Evolutionary conservation across 2,797 vertebrate species (phyloP).

Genomic region (Hapalemur alaotrensis): DNA sequence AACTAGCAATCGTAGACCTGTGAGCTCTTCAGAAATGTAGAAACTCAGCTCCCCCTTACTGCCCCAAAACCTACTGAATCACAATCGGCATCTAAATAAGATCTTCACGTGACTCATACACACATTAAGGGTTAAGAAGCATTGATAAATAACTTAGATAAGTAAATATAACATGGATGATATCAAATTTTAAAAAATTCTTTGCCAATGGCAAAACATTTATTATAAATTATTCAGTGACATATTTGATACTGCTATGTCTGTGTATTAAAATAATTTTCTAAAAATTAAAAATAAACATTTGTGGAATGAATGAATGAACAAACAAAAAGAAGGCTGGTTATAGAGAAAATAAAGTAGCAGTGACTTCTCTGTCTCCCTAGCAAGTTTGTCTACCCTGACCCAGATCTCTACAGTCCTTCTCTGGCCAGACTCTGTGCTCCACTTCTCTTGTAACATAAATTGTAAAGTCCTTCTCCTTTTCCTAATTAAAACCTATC

Average conservation of each 20-base stretch:
- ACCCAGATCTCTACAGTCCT: neutral
- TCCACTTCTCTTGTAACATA: neutral
- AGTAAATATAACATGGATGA: neutral
- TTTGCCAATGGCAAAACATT: neutral
- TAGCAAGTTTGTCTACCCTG: rapidly evolving
- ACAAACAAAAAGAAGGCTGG: neutral
- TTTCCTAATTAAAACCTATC: neutral
- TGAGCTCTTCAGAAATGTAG: neutral
- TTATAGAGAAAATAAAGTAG: neutral
- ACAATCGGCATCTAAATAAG: neutral
- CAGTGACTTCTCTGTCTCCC: too few relatives aligned
- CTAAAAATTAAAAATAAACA: neutral
- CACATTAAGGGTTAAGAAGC: neutral
- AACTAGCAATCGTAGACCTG: neutral
- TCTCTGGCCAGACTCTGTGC: neutral
- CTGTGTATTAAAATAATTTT: neutral
- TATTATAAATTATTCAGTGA: neutral
- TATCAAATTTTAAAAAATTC: neutral
- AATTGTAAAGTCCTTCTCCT: neutral
- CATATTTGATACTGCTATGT: neutral
- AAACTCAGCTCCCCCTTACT: neutral
- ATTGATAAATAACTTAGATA: neutral
- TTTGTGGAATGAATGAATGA: neutral
- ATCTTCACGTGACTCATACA: neutral
- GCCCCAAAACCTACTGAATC: neutral